Evolutionary conservation across 2,113 vertebrate species (phyloP).

Genomic region (Andinoacara biseriatus): DNA sequence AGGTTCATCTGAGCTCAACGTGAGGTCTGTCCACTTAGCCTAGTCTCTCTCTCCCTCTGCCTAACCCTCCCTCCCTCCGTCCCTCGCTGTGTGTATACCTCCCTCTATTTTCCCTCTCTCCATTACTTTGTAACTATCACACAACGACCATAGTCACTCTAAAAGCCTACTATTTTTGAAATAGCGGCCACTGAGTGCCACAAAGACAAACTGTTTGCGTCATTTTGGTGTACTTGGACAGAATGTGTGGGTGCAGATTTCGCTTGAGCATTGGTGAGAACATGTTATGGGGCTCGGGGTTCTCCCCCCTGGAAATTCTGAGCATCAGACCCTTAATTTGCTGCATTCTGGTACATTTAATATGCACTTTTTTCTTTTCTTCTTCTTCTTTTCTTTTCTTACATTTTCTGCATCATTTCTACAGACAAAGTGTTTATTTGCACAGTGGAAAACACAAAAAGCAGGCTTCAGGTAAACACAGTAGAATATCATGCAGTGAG

Average conservation of each 20-base stretch:
- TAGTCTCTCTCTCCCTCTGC: conserved; percentile 12
- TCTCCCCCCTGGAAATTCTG: neutral
- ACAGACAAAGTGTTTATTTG: neutral
- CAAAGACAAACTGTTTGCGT: neutral
- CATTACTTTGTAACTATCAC: conserved; percentile 34
- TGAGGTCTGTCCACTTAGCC: conserved; percentile 64
- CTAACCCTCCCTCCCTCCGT: conserved; percentile 4
- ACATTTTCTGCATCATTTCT: neutral
- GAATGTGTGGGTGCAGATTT: neutral
- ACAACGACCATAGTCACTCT: conserved; percentile 5
- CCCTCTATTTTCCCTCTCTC: conserved; percentile 24
- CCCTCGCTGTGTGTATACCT: neutral
- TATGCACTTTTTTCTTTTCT: too few relatives aligned
- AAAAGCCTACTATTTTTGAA: conserved; percentile 48
- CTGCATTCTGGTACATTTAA: too few relatives aligned
- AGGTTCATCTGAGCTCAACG: conserved; percentile 60
- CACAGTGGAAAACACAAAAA: neutral
- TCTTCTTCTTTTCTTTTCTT: too few relatives aligned
- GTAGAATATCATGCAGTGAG: neutral
- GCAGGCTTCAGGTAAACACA: neutral
- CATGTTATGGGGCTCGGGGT: neutral
- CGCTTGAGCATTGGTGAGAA: neutral
- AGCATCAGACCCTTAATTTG: neutral
- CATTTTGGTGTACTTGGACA: neutral
- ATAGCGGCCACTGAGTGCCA: conserved; percentile 12